A percentile compares a stretch with the other conserved stretches of the same genome.
These are phyloP conservation scores for Ondatra zibethicus DNA, from an alignment of 2,113 vertebrate genomes.

Conservation along the genomic window DNA sequence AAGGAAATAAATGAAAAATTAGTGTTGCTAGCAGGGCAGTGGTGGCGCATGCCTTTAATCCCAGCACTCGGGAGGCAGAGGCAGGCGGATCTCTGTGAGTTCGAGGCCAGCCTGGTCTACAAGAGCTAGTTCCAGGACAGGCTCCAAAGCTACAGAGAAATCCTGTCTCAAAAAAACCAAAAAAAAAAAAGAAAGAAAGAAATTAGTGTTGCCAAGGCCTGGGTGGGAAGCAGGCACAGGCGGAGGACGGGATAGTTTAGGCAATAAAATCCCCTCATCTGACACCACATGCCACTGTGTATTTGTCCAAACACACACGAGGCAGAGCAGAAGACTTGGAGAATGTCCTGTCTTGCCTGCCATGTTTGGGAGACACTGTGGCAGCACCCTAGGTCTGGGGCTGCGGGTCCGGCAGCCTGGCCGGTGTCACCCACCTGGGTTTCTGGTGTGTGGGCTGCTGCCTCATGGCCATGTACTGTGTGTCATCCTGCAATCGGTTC, in stretches of 20 bases:
- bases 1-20: not conserved
- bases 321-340: too few relatives aligned
- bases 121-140: too few relatives aligned
- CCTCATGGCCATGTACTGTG: constrained; percentile 98
- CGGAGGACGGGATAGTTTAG: not conserved
- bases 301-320: not conserved
- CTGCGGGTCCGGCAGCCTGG: not conserved
- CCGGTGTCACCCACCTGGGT: constrained; percentile 89
- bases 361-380: not conserved
- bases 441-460: constrained; percentile 98
- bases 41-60: too few relatives aligned
- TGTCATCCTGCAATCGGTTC: constrained; percentile 96
- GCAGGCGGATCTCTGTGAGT: too few relatives aligned
- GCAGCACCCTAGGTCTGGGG: not conserved
- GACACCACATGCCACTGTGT: fast-evolving
- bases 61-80: too few relatives aligned
- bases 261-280: not conserved
- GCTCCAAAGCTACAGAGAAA: too few relatives aligned
- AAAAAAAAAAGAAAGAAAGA: too few relatives aligned
- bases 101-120: too few relatives aligned
- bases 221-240: not conserved
- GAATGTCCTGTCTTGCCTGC: not conserved
- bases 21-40: too few relatives aligned
- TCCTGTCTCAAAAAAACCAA: too few relatives aligned
- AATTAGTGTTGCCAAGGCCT: not conserved